Conservation (phyloP, 35 echinoderm and acorn worm genomes). For the Apostichopus californicus region DNA sequence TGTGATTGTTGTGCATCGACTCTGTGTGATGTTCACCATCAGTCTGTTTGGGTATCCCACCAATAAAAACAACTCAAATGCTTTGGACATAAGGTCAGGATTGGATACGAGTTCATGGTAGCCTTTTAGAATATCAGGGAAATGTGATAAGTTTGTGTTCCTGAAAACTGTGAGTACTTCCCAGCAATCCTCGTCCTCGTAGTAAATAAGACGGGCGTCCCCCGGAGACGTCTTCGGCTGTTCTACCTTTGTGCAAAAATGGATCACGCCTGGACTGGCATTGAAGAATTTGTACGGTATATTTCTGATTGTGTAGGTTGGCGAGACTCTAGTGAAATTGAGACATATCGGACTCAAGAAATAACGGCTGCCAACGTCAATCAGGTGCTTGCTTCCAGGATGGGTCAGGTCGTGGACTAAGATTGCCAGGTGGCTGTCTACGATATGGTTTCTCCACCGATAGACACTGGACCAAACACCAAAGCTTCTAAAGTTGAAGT, state of each 20-base stretch:
- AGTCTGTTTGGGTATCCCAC: conserved; percentile 13
- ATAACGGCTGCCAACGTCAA: conserved; percentile 7
- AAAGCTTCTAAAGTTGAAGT: not conserved
- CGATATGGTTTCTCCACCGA: not conserved
- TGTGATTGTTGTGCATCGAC: not conserved
- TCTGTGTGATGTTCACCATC: not conserved
- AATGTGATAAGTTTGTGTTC: not conserved
- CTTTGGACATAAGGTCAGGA: not conserved
- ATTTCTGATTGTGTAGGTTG: not conserved
- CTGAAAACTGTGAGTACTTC: conserved; percentile 25
- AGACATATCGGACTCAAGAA: not conserved
- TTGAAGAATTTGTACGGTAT: conserved; percentile 19
- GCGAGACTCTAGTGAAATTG: not conserved
- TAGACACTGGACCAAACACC: not conserved
- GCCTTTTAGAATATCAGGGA: not conserved
- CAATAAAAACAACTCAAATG: not conserved
- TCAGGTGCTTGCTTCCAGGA: not conserved
- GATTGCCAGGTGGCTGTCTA: not conserved
- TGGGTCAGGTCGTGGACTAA: not conserved
- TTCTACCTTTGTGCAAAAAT: not conserved
- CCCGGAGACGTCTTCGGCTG: not conserved
- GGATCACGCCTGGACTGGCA: conserved; percentile 6
- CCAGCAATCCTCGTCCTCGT: conserved; percentile 11
- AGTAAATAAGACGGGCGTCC: not conserved
- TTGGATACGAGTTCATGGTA: not conserved